phyloP scores from a whole-genome alignment of 2,113 vertebrate genomes.

The Excalfactoria chinensis region DNA sequence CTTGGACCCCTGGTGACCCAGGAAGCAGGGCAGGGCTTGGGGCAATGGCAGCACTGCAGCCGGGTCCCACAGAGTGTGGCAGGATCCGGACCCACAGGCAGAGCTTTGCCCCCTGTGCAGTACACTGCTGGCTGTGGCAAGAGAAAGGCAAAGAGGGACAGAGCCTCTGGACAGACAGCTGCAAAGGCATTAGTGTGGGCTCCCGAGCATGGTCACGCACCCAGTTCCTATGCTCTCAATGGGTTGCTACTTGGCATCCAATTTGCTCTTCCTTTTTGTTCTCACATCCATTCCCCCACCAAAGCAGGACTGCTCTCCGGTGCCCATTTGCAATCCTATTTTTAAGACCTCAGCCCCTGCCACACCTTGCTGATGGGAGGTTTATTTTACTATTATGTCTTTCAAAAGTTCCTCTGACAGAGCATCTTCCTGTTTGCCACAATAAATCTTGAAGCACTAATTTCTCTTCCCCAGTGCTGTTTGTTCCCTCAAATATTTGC shows the following conservation, averaged over 20 bases:
- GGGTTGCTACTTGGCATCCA: neutral
- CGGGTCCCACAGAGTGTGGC: neutral
- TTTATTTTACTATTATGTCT: neutral
- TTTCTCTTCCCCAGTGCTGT: slow-evolving; percentile 9
- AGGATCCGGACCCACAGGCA: neutral
- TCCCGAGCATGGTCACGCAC: neutral
- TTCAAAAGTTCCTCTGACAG: slow-evolving; percentile 14
- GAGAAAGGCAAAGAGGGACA: neutral
- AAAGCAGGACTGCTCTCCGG: neutral
- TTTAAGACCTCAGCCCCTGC: neutral
- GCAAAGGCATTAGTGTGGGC: neutral
- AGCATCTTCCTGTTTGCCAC: neutral
- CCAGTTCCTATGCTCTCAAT: neutral
- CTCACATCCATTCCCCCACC: neutral
- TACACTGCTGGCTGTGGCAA: neutral
- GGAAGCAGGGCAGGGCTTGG: neutral
- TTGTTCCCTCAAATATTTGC: slow-evolving; percentile 62
- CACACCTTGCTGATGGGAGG: neutral
- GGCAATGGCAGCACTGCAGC: neutral
- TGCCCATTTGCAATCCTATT: neutral
- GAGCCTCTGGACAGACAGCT: neutral
- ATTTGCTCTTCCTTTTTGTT: neutral
- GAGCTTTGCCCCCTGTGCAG: rapidly evolving
- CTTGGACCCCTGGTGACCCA: neutral
- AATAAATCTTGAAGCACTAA: slow-evolving; percentile 20